Conservation (phyloP, 1,140 invertebrate species). For the Halyomorpha halys region DNA sequence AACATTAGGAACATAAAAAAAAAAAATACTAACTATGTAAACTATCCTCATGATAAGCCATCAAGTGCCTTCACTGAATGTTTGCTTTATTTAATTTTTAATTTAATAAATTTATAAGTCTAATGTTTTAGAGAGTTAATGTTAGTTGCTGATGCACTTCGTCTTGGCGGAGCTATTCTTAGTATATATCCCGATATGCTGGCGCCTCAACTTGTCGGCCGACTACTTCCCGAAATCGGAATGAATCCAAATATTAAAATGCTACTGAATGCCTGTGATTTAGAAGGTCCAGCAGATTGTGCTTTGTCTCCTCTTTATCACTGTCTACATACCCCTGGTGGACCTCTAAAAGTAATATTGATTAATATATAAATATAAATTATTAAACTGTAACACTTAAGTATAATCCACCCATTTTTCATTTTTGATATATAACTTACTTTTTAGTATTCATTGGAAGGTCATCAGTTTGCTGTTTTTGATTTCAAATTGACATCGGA, state of each 20-base stretch:
- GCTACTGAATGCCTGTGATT: slow-evolving; percentile 81
- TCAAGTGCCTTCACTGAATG: too few species aligned
- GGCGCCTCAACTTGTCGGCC: slow-evolving; percentile 84
- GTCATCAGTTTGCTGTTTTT: slow-evolving; percentile 95
- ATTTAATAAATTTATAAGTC: too few species aligned
- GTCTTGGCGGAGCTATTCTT: slow-evolving; percentile 82
- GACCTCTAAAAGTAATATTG: slow-evolving; percentile 72
- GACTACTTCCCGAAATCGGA: slow-evolving; percentile 83
- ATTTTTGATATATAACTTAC: too few species aligned
- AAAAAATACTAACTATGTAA: too few species aligned
- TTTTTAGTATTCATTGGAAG: slow-evolving; percentile 82
- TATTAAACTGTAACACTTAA: too few species aligned
- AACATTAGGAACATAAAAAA: too few species aligned
- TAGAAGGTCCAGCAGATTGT: slow-evolving; percentile 74
- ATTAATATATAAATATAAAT: too few species aligned
- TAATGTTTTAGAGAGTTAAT: slow-evolving; percentile 63
- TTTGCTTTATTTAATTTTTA: too few species aligned
- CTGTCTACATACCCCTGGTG: slow-evolving; percentile 92
- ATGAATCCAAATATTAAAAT: slow-evolving; percentile 73
- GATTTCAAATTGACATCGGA: slow-evolving; percentile 86
- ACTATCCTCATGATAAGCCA: too few species aligned
- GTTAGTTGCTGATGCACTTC: slow-evolving; percentile 86
- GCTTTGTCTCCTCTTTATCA: slow-evolving; percentile 86
- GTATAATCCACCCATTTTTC: too few species aligned
- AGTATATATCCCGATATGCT: slow-evolving; percentile 90